Conservation (phyloP, 2,113 vertebrate species). For the Theristicus caerulescens region DNA sequence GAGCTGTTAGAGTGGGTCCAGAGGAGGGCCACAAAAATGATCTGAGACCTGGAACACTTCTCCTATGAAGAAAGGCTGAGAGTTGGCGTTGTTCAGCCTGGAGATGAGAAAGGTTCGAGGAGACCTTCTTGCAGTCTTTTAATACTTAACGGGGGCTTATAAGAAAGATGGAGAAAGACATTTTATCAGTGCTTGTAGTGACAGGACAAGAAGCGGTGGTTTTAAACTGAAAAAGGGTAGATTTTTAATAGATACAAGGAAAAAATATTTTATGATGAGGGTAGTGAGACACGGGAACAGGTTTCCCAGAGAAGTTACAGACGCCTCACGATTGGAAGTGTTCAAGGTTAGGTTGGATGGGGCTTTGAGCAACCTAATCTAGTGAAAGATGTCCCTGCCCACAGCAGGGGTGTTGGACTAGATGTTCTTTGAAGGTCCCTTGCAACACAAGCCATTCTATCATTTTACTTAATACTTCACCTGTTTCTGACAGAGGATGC, state of each 20-base stretch:
- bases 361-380: not conserved
- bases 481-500: not conserved
- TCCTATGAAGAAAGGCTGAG: not conserved
- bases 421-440: not conserved
- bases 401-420: not conserved
- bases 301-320: not conserved
- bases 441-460: not conserved
- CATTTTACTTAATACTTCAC: not conserved
- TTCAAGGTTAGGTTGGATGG: not conserved
- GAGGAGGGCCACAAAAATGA: not conserved
- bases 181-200: not conserved
- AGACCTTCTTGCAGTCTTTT: not conserved
- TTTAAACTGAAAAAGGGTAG: not conserved
- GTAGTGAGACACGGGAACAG: not conserved
- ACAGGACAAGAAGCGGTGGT: not conserved
- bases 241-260: not conserved
- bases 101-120: not conserved
- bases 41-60: not conserved
- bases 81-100: not conserved
- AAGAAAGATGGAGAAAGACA: not conserved
- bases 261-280: not conserved
- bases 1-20: not conserved
- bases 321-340: not conserved
- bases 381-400: not conserved
- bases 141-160: not conserved